A percentile compares a stretch with the other conserved stretches of the same genome.
Conservation (phyloP, 2,888 invertebrate genomes). For the Polyommatus iphigenia region DNA sequence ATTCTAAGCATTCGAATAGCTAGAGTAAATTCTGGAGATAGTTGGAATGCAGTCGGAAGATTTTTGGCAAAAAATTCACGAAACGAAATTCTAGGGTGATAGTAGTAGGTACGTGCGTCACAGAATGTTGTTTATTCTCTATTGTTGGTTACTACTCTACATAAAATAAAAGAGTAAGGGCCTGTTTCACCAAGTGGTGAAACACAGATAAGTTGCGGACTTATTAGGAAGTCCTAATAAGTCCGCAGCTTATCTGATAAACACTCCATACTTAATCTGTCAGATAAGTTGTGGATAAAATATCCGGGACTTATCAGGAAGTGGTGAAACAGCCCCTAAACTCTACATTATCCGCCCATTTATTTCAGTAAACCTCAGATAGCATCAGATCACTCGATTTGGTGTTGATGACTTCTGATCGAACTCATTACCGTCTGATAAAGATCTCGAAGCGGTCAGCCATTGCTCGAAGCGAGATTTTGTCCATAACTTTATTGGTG, state of each 20-base stretch:
- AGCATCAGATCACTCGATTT: not conserved
- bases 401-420: slow-evolving; percentile 11
- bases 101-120: not conserved
- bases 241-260: too few species aligned
- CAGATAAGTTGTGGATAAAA: too few species aligned
- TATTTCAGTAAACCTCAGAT: slow-evolving; percentile 15
- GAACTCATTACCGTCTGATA: not conserved
- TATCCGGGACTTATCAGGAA: too few species aligned
- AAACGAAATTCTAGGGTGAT: not conserved
- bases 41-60: slow-evolving; percentile 7
- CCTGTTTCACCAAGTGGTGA: too few species aligned
- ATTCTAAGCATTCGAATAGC: not conserved
- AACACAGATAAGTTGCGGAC: too few species aligned
- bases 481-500: slow-evolving; percentile 2
- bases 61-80: not conserved
- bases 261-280: too few species aligned
- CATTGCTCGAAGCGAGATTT: not conserved
- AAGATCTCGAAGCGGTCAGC: not conserved
- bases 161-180: too few species aligned
- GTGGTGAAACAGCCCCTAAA: too few species aligned
- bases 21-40: not conserved
- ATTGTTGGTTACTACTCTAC: too few species aligned
- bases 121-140: not conserved
- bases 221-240: too few species aligned
- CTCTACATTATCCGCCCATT: not conserved